Evolutionary conservation across 2,797 vertebrate species (phyloP).

Genomic region (Serranus cabrilla): DNA sequence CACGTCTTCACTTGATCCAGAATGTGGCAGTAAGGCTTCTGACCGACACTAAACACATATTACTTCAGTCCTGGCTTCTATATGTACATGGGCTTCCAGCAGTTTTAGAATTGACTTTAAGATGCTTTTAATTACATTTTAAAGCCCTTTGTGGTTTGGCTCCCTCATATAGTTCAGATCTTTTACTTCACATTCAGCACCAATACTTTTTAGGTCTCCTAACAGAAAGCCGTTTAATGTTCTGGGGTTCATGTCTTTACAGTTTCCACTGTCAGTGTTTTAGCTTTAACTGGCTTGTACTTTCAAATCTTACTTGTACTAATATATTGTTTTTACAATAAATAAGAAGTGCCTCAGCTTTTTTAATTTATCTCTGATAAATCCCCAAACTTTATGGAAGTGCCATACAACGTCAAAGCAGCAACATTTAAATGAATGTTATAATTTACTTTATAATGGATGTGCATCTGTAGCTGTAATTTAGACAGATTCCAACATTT

Average conservation of each 20-base stretch:
- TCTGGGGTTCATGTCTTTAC: not conserved
- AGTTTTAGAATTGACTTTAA: conserved; percentile 65
- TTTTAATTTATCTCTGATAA: not conserved
- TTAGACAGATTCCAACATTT: not conserved
- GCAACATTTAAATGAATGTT: not conserved
- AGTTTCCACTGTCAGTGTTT: conserved; percentile 1
- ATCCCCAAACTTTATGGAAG: not conserved
- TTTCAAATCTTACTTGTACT: not conserved
- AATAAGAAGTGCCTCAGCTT: not conserved
- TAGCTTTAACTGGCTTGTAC: no score
- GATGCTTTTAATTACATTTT: conserved; percentile 69
- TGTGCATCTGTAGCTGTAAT: not conserved
- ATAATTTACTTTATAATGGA: not conserved
- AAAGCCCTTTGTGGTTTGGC: conserved; percentile 73
- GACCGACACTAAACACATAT: conserved; percentile 62
- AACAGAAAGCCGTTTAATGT: conserved; percentile 44
- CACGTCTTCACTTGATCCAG: conserved; percentile 48
- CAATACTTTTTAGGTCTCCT: conserved; percentile 35
- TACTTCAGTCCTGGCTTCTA: conserved; percentile 67
- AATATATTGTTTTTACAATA: not conserved
- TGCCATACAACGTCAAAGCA: not conserved
- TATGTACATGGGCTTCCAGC: conserved; percentile 50
- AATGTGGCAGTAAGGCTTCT: conserved; percentile 53
- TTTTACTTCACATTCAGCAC: conserved; percentile 59
- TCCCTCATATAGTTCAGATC: conserved; percentile 40